These are phyloP conservation scores for Muscicapa striata DNA, from an alignment of 2,797 vertebrate species.

Conservation along the genomic window DNA sequence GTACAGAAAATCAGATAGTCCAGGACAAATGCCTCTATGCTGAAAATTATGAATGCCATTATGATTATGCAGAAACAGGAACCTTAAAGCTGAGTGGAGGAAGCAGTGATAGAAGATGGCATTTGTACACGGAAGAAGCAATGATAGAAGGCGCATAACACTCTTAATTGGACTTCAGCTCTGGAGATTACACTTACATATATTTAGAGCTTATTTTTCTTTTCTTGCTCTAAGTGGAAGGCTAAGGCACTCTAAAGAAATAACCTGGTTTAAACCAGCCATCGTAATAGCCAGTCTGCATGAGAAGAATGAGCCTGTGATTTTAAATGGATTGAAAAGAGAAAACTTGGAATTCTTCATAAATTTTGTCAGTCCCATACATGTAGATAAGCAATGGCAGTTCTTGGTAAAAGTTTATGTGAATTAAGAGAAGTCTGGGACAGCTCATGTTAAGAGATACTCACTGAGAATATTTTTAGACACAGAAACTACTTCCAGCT, in stretches of 20 bases:
- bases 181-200: background rate
- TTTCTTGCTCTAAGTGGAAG: background rate
- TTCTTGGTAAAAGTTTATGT: background rate
- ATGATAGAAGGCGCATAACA: background rate
- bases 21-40: background rate
- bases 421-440: background rate
- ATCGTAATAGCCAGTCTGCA: background rate
- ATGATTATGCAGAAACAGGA: background rate
- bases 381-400: background rate
- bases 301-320: background rate
- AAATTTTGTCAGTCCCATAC: background rate
- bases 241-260: background rate
- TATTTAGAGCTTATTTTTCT: background rate
- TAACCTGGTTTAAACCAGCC: background rate
- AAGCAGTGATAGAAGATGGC: background rate
- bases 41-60: background rate
- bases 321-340: background rate
- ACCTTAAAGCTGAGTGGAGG: background rate
- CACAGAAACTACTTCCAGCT: background rate
- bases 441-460: background rate
- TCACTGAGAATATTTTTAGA: background rate
- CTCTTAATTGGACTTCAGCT: background rate
- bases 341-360: background rate
- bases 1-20: background rate
- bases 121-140: background rate